These are phyloP conservation scores for Deroplatys truncata DNA, from an alignment of 2,888 invertebrate species.

Conservation along the genomic window DNA sequence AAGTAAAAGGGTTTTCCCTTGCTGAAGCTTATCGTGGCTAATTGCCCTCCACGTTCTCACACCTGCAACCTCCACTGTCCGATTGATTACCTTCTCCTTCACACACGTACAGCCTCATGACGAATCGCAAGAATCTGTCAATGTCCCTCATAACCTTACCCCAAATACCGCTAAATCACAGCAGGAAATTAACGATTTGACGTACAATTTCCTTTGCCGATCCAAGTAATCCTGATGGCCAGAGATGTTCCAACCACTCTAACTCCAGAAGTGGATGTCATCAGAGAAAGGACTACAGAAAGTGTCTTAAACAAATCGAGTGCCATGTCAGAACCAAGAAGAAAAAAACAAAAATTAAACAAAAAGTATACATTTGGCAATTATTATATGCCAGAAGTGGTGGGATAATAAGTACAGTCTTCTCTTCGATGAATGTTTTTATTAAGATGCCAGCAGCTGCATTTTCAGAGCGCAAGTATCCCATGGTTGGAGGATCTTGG, in stretches of 20 bases:
- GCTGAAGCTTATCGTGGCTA: not conserved
- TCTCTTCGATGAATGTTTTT: no score
- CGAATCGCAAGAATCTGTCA: not conserved
- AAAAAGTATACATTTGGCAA: no score
- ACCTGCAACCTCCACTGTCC: conserved; percentile 7
- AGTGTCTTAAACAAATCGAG: no score
- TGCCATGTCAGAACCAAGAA: no score
- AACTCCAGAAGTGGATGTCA: no score
- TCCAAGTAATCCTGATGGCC: not conserved
- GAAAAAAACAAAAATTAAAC: no score
- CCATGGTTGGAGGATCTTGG: no score
- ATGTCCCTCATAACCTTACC: not conserved
- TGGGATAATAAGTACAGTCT: no score
- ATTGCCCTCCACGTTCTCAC: not conserved
- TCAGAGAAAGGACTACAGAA: no score
- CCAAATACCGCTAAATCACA: not conserved
- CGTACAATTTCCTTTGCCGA: not conserved
- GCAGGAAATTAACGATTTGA: not conserved
- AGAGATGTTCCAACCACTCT: not conserved
- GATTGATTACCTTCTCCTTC: not conserved
- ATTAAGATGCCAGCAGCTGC: no score
- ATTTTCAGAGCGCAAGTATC: no score
- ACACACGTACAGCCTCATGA: not conserved
- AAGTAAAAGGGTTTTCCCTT: not conserved
- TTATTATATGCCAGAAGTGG: no score